Evolutionary conservation across 2,113 vertebrate species (phyloP).

Genomic region (Galbula dea): DNA sequence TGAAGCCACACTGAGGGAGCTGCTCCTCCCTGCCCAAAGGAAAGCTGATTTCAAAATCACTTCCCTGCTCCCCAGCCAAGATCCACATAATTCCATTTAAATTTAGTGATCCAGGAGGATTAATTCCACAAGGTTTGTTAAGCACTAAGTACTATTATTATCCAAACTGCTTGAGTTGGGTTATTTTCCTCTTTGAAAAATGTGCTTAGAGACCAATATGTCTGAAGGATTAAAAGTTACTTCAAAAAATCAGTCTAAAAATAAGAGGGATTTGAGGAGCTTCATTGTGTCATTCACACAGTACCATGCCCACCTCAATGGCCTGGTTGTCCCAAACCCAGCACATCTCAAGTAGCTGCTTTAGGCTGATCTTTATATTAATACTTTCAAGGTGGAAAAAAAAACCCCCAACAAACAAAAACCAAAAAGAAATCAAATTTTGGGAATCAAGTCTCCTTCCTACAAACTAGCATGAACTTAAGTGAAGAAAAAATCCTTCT

Average conservation of each 20-base stretch:
- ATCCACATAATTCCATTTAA: not conserved
- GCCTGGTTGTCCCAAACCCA: not conserved
- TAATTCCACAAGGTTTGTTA: not conserved
- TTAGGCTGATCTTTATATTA: not conserved
- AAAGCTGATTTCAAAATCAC: not conserved
- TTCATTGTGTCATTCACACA: not conserved
- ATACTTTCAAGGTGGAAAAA: not conserved
- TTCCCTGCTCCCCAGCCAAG: not conserved
- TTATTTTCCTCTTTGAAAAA: slow-evolving; percentile 1
- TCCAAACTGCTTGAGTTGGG: not conserved
- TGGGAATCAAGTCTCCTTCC: not conserved
- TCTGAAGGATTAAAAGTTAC: slow-evolving; percentile 30
- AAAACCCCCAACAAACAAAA: too few relatives aligned
- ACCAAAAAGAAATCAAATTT: not conserved
- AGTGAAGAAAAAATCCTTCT: not conserved
- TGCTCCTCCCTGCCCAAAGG: rapidly evolving
- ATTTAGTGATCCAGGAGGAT: not conserved
- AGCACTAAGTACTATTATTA: slow-evolving; percentile 24
- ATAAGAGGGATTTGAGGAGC: not conserved
- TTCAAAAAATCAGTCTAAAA: slow-evolving; percentile 26
- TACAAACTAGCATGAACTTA: not conserved
- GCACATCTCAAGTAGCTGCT: not conserved
- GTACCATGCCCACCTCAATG: rapidly evolving
- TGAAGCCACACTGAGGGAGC: not conserved
- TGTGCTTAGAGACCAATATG: not conserved